Base-by-base conservation (phyloP, 2,888 invertebrate genomes). In the Aleiodes leptofemur region DNA sequence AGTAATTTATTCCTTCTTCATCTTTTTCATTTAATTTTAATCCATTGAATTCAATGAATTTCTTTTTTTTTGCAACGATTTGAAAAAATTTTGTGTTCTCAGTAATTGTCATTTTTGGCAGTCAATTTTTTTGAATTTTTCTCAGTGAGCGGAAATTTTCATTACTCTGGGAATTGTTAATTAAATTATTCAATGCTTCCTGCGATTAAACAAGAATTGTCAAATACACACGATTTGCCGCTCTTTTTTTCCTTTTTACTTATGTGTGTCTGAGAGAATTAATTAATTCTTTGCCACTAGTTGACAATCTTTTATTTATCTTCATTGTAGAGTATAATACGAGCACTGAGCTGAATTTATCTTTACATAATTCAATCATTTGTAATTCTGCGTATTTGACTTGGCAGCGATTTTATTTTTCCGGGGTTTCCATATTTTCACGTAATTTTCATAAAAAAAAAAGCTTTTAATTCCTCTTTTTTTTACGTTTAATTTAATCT, bases 101-200 rank as follows among this genome's bases (percentile, higher is more conserved):
- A 82, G 82, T 86, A 87, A 87, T 88, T 88, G 86, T 89, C 87
- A 83, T 85, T 89, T 80, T 89, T 89, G 89, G 89, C 89, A 89
- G 89, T 89, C 89, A 89, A 89, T 89, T 88, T 86, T n/a, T 55
- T 70, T 53, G 66, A 16, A 9, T 14, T 48, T 79, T 82, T 84
- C 80, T 85, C 80, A 81, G 83, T 84, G 83, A 87, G 84, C 83
- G 84, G 81, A 85, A 85, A 84, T 84, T 83, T 80, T 82, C 82
- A 82, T 82, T 57, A 71, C 77, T 74, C 76, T 69, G 69, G 69
- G 53, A 68, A 66, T 64, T 72, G 2, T 43, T 43, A 48, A 23
- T 34, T 59, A 13, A 34, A 64, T 48, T 64, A 51, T 64, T 73
- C 38, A 71, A 61, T 16, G 23, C 64, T 72, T 29, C 56, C 50